These are phyloP conservation scores for Agriopis aurantiaria DNA, from an alignment of 2,888 invertebrate species.

Conservation along the genomic window DNA sequence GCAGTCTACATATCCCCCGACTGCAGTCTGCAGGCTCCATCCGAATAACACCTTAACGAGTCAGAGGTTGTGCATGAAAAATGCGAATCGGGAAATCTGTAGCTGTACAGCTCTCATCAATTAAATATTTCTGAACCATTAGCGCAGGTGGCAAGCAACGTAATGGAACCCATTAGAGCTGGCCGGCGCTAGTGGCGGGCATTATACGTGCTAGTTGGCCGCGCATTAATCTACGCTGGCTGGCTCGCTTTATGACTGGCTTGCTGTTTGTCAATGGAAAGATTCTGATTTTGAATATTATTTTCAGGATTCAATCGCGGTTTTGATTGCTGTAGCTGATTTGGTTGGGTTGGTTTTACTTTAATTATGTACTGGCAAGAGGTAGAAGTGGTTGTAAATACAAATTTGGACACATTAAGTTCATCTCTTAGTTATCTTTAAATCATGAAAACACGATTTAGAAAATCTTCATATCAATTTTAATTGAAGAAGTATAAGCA, in stretches of 20 bases:
- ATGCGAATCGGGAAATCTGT: slow-evolving; percentile 60
- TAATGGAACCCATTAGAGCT: slow-evolving; percentile 82
- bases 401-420: too few species aligned
- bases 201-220: slow-evolving; percentile 63
- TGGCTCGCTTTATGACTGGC: slow-evolving; percentile 44
- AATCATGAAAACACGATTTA: too few species aligned
- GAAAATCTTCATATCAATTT: too few species aligned
- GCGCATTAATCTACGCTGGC: slow-evolving; percentile 61
- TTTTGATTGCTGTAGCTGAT: not conserved
- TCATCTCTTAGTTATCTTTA: too few species aligned
- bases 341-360: too few species aligned
- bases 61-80: slow-evolving; percentile 35
- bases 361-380: too few species aligned
- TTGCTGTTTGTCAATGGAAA: slow-evolving; percentile 17
- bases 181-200: slow-evolving; percentile 57
- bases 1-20: not conserved
- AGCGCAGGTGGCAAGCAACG: slow-evolving; percentile 79
- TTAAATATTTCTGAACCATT: slow-evolving; percentile 84
- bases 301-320: not conserved
- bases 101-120: slow-evolving; percentile 77
- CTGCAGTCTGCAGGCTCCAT: slow-evolving; percentile 13
- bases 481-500: too few species aligned
- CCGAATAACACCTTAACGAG: slow-evolving; percentile 36
- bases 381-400: too few species aligned
- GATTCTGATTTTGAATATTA: slow-evolving; percentile 2